These are phyloP conservation scores for Ammodytes dubius DNA, from an alignment of 2,113 vertebrate genomes.

Conservation along the genomic window DNA sequence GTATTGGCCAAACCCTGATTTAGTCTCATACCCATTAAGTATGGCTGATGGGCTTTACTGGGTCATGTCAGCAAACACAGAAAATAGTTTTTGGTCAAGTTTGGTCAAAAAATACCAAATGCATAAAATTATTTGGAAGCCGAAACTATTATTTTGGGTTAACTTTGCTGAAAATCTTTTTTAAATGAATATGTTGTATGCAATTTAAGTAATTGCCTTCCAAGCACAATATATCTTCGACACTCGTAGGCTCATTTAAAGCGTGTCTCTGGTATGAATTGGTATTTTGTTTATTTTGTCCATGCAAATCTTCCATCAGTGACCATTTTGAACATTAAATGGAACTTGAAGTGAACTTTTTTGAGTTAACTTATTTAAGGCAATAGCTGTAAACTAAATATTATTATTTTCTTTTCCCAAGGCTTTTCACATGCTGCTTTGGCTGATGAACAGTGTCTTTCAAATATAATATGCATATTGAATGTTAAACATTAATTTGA, in stretches of 20 bases:
- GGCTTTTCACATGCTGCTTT: slow-evolving; percentile 17
- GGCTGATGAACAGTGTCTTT: slow-evolving; percentile 13
- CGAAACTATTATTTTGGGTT: slow-evolving; percentile 67
- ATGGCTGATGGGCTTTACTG: slow-evolving; percentile 44
- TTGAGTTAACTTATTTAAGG: slow-evolving; percentile 25
- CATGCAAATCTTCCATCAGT: slow-evolving; percentile 43
- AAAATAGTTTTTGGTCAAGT: slow-evolving; percentile 67
- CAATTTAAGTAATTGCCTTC: slow-evolving; percentile 53
- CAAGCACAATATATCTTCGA: slow-evolving; percentile 66
- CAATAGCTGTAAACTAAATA: slow-evolving; percentile 21
- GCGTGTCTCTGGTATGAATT: slow-evolving; percentile 27
- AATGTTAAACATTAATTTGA: not conserved
- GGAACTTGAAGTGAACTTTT: slow-evolving; percentile 34
- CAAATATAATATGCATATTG: not conserved
- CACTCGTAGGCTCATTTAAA: not conserved
- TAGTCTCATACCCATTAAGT: slow-evolving; percentile 45
- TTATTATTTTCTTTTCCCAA: slow-evolving; percentile 12
- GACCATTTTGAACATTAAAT: slow-evolving; percentile 17
- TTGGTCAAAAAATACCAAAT: slow-evolving; percentile 74
- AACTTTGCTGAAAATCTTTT: slow-evolving; percentile 55
- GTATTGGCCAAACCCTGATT: slow-evolving; percentile 59
- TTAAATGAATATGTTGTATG: slow-evolving; percentile 60
- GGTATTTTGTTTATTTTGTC: slow-evolving; percentile 52
- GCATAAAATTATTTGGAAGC: slow-evolving; percentile 71
- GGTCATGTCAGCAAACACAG: slow-evolving; percentile 64